phyloP scores from a whole-genome alignment of 1,140 invertebrate genomes.

The Zeugodacus cucurbitae region DNA sequence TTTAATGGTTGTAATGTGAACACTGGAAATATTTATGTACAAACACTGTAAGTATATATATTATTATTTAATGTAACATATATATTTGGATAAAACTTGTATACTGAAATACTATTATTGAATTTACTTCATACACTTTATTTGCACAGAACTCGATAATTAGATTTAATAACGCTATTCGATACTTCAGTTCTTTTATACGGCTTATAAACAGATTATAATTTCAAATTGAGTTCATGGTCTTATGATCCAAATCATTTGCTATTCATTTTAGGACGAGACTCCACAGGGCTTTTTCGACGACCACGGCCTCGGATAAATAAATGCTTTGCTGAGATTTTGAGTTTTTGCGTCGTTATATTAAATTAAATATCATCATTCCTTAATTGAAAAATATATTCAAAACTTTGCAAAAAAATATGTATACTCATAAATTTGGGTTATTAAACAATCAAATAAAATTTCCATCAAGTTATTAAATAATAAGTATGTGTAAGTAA shows the following conservation, averaged over 20 bases:
- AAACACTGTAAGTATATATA: conserved; percentile 4
- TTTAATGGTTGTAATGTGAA: conserved; percentile 2
- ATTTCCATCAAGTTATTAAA: too few relatives aligned
- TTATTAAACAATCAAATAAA: too few relatives aligned
- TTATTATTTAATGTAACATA: not conserved
- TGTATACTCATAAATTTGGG: too few relatives aligned
- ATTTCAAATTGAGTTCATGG: not conserved
- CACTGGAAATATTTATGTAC: not conserved
- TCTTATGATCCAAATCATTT: not conserved
- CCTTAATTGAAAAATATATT: not conserved
- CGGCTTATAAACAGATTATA: too few relatives aligned
- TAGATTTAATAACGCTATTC: too few relatives aligned
- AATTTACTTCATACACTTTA: too few relatives aligned
- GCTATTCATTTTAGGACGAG: conserved; percentile 81
- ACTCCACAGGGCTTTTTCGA: conserved; percentile 99
- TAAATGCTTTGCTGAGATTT: not conserved
- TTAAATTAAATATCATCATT: not conserved
- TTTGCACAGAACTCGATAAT: too few relatives aligned
- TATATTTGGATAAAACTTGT: not conserved
- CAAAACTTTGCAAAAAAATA: not conserved
- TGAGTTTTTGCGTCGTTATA: not conserved
- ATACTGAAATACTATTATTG: too few relatives aligned
- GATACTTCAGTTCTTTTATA: too few relatives aligned
- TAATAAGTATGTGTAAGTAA: too few relatives aligned
- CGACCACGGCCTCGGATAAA: conserved; percentile 95